Percentiles rank a stretch among this genome's conserved stretches.
These are phyloP conservation scores for Erethizon dorsatum DNA, from an alignment of 2,797 vertebrate species.

Conservation along the genomic window DNA sequence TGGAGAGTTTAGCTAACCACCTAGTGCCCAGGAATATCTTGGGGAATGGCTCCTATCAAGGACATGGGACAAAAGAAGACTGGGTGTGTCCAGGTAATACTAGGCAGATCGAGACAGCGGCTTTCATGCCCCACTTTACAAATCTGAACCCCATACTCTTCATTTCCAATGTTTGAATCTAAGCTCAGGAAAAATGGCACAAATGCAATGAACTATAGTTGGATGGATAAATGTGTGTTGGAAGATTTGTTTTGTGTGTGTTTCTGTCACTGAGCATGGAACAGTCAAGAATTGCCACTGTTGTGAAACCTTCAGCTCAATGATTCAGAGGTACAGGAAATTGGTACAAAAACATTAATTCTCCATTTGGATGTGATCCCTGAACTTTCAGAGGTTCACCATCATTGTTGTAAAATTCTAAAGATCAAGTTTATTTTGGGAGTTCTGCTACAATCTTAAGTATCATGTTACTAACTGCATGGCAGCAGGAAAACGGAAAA, in stretches of 20 bases:
- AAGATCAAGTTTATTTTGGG: conserved; percentile 75
- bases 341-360: conserved; percentile 34
- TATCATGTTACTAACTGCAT: conserved; percentile 69
- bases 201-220: conserved; percentile 14
- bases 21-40: background rate
- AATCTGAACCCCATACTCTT: background rate
- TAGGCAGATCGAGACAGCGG: background rate
- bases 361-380: conserved; percentile 43
- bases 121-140: background rate
- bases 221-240: background rate
- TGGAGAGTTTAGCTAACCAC: background rate
- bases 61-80: background rate
- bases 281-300: background rate
- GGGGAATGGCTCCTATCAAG: background rate
- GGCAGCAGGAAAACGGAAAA: conserved; percentile 40
- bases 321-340: conserved; percentile 54
- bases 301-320: background rate
- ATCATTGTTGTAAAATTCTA: conserved; percentile 63
- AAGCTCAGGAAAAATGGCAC: background rate
- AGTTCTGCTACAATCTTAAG: conserved; percentile 54
- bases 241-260: conserved; percentile 50
- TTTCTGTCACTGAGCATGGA: conserved; percentile 29
- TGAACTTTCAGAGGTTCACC: conserved; percentile 39
- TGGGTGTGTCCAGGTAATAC: background rate
- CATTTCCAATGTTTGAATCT: conserved; percentile 13